Percentiles rank a stretch among this genome's conserved stretches.
These are phyloP conservation scores for Sturnira hondurensis DNA, from an alignment of 2,113 vertebrate species.

Conservation along the genomic window DNA sequence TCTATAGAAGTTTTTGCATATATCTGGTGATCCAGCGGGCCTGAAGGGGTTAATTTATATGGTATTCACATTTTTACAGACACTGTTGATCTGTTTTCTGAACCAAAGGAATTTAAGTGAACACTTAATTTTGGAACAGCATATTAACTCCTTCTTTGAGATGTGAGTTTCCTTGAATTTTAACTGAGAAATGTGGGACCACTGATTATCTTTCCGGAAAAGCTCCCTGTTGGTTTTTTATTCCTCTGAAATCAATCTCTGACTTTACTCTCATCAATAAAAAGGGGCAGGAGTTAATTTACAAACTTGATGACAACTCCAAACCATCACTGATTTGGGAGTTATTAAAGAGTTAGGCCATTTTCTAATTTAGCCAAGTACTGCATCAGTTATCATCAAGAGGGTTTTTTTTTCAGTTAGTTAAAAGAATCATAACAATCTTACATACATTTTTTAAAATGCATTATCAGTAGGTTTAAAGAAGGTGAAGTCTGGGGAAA, in stretches of 20 bases:
- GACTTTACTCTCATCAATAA: conserved; percentile 19
- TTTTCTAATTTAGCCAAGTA: conserved; percentile 36
- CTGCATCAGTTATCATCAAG: neutral
- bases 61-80: conserved; percentile 25
- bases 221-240: neutral
- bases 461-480: neutral
- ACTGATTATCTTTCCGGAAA: conserved; percentile 30
- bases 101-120: conserved; percentile 27
- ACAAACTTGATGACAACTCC: neutral
- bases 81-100: conserved; percentile 22
- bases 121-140: conserved; percentile 8
- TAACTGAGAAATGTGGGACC: conserved; percentile 28
- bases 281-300: conserved; percentile 49
- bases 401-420: neutral
- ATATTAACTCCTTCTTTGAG: conserved; percentile 20
- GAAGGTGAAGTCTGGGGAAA: neutral
- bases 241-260: neutral
- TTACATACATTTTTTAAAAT: neutral
- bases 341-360: conserved; percentile 28
- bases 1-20: neutral
- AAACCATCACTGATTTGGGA: conserved; percentile 10
- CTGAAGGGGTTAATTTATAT: conserved; percentile 17
- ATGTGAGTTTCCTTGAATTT: conserved; percentile 38
- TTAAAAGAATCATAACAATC: neutral
- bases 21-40: neutral